phyloP scores from a whole-genome alignment of 2,888 invertebrate species.

The Tuberolachnus salignus region DNA sequence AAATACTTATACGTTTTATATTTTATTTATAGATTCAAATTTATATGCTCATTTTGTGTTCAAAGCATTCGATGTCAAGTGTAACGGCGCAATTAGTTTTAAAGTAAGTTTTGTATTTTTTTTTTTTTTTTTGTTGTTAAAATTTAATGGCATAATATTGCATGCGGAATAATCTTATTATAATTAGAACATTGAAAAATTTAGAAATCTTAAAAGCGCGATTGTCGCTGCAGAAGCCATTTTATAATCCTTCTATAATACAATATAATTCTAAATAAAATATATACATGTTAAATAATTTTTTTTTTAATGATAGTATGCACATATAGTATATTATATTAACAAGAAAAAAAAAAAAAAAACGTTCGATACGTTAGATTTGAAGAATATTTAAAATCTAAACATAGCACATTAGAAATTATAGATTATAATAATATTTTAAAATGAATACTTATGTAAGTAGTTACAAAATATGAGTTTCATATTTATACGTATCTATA shows the following conservation, averaged over 20 bases:
- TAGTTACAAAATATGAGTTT: too few relatives aligned
- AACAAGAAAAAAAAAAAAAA: too few relatives aligned
- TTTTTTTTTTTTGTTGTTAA: not conserved
- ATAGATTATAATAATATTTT: too few relatives aligned
- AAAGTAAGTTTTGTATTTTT: conserved; percentile 74
- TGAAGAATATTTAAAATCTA: too few relatives aligned
- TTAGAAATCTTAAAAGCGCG: conserved; percentile 40
- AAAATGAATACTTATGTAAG: too few relatives aligned
- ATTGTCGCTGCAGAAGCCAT: conserved; percentile 24
- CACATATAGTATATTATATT: too few relatives aligned
- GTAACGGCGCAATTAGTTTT: conserved; percentile 96
- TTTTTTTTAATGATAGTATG: too few relatives aligned
- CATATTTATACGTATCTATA: too few relatives aligned
- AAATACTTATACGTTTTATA: not conserved
- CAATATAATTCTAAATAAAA: not conserved
- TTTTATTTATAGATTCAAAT: conserved; percentile 80
- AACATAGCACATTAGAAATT: too few relatives aligned
- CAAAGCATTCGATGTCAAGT: conserved; percentile 97
- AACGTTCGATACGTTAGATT: too few relatives aligned
- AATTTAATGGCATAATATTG: not conserved
- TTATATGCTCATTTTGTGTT: conserved; percentile 98
- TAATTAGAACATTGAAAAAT: conserved; percentile 22
- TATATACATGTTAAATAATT: not conserved
- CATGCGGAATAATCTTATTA: conserved; percentile 25
- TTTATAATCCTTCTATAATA: conserved; percentile 7